phyloP scores from a whole-genome alignment of 1,140 invertebrate species.

The Penaeus chinensis region DNA sequence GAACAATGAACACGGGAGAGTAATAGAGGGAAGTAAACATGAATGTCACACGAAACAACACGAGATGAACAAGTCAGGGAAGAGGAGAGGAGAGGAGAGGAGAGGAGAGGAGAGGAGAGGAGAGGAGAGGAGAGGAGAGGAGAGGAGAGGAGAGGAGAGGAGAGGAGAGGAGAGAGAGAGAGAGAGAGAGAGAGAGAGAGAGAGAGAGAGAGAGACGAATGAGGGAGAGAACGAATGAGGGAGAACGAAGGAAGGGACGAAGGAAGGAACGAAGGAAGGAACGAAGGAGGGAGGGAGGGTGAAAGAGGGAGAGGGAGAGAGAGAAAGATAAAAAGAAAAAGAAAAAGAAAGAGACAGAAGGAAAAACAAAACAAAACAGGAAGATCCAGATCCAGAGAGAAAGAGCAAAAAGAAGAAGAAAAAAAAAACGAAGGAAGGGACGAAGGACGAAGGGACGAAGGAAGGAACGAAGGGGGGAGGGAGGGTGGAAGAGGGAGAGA shows the following conservation, averaged over 20 bases:
- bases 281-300: not conserved
- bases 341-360: not conserved
- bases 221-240: too few relatives aligned
- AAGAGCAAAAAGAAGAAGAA: too few relatives aligned
- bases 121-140: too few relatives aligned
- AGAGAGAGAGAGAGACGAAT: not conserved
- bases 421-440: not conserved
- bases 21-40: too few relatives aligned
- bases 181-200: not conserved
- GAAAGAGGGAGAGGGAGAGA: too few relatives aligned
- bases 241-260: not conserved
- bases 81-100: too few relatives aligned
- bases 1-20: too few relatives aligned
- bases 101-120: too few relatives aligned
- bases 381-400: not conserved
- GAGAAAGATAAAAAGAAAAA: constrained; percentile 3
- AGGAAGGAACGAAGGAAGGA: not conserved
- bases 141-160: too few relatives aligned
- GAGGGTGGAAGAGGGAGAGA: not conserved
- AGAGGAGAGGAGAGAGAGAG: not conserved
- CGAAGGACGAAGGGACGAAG: not conserved
- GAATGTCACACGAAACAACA: too few relatives aligned
- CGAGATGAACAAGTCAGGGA: too few relatives aligned
- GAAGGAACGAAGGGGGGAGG: not conserved
- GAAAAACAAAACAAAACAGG: not conserved